Percentiles rank a stretch among this genome's conserved stretches.
Conservation (phyloP, 1,140 invertebrate species). For the Asobara japonica region DNA sequence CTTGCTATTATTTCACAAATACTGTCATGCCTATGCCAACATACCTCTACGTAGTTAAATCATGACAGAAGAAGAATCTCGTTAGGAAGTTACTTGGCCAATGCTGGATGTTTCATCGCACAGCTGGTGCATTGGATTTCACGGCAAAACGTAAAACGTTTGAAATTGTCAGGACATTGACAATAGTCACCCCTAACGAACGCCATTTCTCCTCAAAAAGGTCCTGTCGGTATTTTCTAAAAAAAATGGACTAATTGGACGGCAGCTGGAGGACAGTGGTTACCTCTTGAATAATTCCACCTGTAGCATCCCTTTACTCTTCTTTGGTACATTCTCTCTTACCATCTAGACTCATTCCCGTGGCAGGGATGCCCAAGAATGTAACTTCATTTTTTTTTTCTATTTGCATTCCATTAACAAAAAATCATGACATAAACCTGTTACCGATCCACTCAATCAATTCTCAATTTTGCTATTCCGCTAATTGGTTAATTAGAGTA, state of each 20-base stretch:
- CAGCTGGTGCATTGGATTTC: background rate
- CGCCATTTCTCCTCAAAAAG: background rate
- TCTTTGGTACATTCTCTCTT: background rate
- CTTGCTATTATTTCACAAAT: background rate
- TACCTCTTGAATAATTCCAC: slow-evolving; percentile 9
- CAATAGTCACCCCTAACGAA: slow-evolving; percentile 3
- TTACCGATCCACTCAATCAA: background rate
- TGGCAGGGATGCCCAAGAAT: background rate
- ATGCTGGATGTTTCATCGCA: slow-evolving; percentile 29
- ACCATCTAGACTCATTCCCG: background rate
- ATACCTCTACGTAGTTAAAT: background rate
- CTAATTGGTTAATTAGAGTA: background rate
- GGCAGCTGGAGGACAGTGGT: background rate
- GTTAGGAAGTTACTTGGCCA: slow-evolving; percentile 44
- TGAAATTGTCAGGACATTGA: background rate
- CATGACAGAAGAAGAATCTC: slow-evolving; percentile 46
- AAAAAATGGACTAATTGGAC: slow-evolving; percentile 9
- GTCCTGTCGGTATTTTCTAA: background rate
- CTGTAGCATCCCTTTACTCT: background rate
- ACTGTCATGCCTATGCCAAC: background rate
- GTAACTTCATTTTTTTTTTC: background rate
- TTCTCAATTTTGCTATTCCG: background rate
- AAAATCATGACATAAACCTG: background rate
- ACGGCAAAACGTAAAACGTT: background rate
- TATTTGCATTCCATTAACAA: background rate